Evolutionary conservation across 92 coral and sea anemone species (phyloP).

Genomic region (Metridium senile): DNA sequence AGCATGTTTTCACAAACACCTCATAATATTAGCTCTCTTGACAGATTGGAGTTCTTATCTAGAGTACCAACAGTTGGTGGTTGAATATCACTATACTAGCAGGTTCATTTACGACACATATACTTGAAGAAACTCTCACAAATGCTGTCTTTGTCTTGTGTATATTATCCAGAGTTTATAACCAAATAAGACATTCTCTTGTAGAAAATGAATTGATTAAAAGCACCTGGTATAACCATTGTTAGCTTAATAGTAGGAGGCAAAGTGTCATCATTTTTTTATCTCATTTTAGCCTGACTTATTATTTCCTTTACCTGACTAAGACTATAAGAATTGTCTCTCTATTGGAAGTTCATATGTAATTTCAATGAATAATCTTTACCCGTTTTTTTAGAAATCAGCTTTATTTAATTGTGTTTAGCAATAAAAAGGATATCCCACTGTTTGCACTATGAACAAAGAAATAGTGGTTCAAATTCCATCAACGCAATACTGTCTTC

Average conservation of each 20-base stretch:
- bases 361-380: not conserved
- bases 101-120: not conserved
- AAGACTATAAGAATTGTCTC: no score
- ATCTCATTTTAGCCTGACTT: not conserved
- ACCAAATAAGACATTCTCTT: not conserved
- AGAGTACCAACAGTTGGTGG: conserved; percentile 14
- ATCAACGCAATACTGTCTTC: not conserved
- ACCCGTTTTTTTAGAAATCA: not conserved
- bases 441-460: conserved; percentile 16
- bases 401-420: not conserved
- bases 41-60: conserved; percentile 33
- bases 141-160: not conserved
- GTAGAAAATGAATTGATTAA: conserved; percentile 2
- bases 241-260: conserved; percentile 23
- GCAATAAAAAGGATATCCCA: conserved; percentile 9
- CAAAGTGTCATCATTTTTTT: not conserved
- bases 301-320: not conserved
- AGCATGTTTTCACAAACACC: conserved; percentile 22
- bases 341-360: no score
- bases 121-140: conserved; percentile 8
- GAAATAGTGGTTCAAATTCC: not conserved
- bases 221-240: conserved; percentile 20
- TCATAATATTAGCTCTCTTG: conserved; percentile 27
- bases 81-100: conserved; percentile 16
- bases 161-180: not conserved